Evolutionary conservation across 2,888 invertebrate species (phyloP), one percentile per base, ranked within the genome.

Genomic region (Ophion ellenae): DNA sequence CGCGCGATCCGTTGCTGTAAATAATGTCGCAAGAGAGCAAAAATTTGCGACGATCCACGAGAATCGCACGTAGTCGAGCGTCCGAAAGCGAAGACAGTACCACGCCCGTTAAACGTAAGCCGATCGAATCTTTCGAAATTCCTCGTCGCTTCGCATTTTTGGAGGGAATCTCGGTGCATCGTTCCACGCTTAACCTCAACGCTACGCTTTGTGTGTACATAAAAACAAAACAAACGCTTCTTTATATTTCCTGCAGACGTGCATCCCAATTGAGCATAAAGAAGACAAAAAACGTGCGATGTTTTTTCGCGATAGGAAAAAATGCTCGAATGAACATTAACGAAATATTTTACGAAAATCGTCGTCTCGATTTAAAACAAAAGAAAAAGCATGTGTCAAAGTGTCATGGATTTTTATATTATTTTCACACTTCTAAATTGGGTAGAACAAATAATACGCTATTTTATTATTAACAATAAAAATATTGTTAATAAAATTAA

Each of bases 21-120:
- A 84, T 17, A 67, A 89, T 89, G 89, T 84, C 88, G 17, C 84
- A 84, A 24, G 69, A 53, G 14, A 57, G 45, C 47, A 84, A 81
- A 66, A 87, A 84, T 79, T 84, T 88, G 20, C 86, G 89, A 10
- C 85, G 89, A 32, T 89, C 89, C 5, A 32, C 83, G 3, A 84
- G 89, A 64, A 64, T 84, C 61, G 59, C 70, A 11, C 63, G 71
- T 14, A 75, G 77, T 63, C 75, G 57, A 47, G 59, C 67, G 63
- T 84, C 75, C 74, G 85, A 86, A 3, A 80, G 70, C 64, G 86
- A 87, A 9, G 87, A 84, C 47, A 57, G 63, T 53, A 57, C 17
- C 10, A 84, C 83, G 61, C 82, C 87, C 0, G 28, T 81, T 1
- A 85, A 80, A 75, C 83, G 69, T 85, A 40, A 67, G 64, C 28